Base-by-base conservation (phyloP, 1,140 invertebrate genomes). In the Cherax quadricarinatus region DNA sequence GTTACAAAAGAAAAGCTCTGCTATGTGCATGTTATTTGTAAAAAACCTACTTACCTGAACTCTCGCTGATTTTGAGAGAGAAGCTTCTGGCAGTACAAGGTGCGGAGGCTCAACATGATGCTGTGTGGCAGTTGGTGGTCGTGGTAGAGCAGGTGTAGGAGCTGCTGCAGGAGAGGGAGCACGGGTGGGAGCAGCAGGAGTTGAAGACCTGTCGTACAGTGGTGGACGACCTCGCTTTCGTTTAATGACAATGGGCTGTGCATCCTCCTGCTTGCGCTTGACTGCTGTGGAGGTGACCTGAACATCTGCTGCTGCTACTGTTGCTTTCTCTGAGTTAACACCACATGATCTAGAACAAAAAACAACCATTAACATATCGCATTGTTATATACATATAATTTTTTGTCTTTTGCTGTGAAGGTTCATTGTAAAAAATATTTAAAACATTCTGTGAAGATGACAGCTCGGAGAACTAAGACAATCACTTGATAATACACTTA, bases 201-300 rank as follows among this genome's bases (percentile, higher is more conserved):
- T 81, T 16, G 91, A 14, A 9, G 51, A 73, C n/a, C 90, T 89
- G 48, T 79, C 82, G 41, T 94, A 94, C 41, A 94, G n/a, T 9
- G 94, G 94, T 49, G 94, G 94, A 21, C 94, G 89, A 57, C 94
- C 94, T 48, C 94, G 94, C 85, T 93, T 94, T 21, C 94, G 93
- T 75, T 94, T 94, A 85, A 93, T 84, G 7, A 60, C 4, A 48
- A 73, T 41, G 21, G 75, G 82, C 41, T 89, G 91, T 14, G 81
- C 60, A 57, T 92, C 86, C 14, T 93, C 94, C 3, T 90, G 81
- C 80, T 94, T 94, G 12, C 93, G 89, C 73, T 94, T 94, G 14
- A 82, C 41, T 12, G 89, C 48, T 49, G 89, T 12, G 18, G 88
- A 18, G 5, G 75, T 86, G n/a, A 57, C 7, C 51, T 83, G 88